Conservation (phyloP, 2,797 vertebrate species). For the Phrynocephalus guinanensis region DNA sequence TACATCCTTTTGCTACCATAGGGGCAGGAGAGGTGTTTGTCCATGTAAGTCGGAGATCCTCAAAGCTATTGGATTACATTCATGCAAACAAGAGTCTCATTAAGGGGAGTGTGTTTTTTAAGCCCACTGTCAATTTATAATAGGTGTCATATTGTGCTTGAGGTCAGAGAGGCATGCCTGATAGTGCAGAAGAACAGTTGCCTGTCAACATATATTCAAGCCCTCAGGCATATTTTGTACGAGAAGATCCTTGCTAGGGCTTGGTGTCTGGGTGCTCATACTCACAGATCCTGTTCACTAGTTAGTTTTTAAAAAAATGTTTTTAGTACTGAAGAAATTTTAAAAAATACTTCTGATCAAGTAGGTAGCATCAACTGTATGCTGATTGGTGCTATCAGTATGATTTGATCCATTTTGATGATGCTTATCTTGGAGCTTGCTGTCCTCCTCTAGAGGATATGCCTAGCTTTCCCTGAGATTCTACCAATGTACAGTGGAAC, state of each 20-base stretch:
- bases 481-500: too few relatives aligned
- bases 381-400: neutral
- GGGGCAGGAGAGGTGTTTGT: neutral
- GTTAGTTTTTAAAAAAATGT: neutral
- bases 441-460: neutral
- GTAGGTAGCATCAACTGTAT: neutral
- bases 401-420: neutral
- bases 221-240: neutral
- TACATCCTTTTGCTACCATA: neutral
- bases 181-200: neutral
- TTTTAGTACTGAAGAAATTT: neutral
- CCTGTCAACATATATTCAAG: too few relatives aligned
- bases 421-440: neutral
- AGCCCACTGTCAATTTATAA: neutral
- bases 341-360: too few relatives aligned
- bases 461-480: too few relatives aligned
- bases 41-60: neutral
- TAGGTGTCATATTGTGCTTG: neutral
- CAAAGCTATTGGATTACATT: neutral
- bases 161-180: too few relatives aligned
- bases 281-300: neutral
- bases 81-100: neutral
- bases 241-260: neutral
- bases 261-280: neutral
- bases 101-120: neutral